These are phyloP conservation scores for Coptodon bakossiorum DNA, from an alignment of 2,113 vertebrate species.

Conservation along the genomic window DNA sequence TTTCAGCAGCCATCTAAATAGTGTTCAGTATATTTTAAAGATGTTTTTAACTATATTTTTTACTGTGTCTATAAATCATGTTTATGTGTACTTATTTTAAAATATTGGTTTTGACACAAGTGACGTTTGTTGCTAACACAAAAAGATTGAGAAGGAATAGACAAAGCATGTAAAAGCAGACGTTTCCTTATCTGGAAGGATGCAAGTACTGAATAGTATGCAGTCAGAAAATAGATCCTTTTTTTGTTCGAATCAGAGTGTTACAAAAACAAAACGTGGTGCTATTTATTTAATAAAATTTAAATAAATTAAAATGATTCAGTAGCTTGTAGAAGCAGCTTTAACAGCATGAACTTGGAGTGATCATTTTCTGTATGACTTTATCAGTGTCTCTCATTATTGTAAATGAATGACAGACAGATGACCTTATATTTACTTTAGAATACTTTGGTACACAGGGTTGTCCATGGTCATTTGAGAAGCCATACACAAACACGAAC, in stretches of 20 bases:
- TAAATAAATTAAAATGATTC: not conserved
- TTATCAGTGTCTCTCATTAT: not conserved
- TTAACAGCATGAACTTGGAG: not conserved
- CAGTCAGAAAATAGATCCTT: not conserved
- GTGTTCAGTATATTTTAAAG: not conserved
- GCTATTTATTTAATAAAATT: not conserved
- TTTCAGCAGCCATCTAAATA: not conserved
- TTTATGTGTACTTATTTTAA: not conserved
- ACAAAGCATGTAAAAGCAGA: not conserved
- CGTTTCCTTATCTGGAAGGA: not conserved
- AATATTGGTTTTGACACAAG: not conserved
- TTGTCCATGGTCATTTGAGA: not conserved
- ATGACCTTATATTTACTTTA: not conserved
- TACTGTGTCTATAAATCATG: not conserved
- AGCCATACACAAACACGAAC: not conserved
- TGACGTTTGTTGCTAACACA: not conserved
- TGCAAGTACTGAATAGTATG: not conserved
- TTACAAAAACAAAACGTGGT: not conserved
- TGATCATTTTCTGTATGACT: not conserved
- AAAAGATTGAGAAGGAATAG: not conserved
- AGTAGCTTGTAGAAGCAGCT: not conserved
- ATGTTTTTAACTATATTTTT: not conserved
- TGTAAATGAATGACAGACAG: not conserved
- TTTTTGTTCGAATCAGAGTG: not conserved
- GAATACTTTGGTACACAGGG: not conserved